Conservation (phyloP, 2,113 vertebrate genomes). For the Myocastor coypus region DNA sequence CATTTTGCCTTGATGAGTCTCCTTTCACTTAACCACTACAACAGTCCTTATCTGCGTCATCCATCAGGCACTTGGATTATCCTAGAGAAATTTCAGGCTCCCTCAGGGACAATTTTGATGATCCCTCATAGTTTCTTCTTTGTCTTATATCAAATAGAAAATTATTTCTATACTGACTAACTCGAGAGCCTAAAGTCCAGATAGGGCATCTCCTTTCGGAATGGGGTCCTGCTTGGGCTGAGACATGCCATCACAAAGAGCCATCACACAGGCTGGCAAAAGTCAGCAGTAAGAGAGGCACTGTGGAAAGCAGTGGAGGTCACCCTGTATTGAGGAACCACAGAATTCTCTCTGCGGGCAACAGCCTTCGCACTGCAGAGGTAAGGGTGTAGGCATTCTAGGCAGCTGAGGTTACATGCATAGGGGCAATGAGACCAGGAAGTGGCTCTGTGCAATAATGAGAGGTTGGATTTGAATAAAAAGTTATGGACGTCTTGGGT, state of each 20-base stretch:
- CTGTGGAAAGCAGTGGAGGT: not conserved
- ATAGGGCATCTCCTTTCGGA: not conserved
- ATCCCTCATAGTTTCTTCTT: not conserved
- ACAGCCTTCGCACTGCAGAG: not conserved
- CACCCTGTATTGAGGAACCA: not conserved
- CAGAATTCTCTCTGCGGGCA: not conserved
- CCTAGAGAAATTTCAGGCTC: not conserved
- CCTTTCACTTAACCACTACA: not conserved
- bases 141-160: not conserved
- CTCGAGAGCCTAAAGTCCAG: not conserved
- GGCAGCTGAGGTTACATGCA: not conserved
- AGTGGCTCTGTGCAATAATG: not conserved
- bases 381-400: not conserved
- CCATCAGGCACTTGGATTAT: not conserved
- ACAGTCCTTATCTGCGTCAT: not conserved
- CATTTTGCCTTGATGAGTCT: not conserved
- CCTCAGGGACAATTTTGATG: not conserved
- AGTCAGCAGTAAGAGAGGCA: not conserved
- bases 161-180: not conserved
- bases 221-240: not conserved
- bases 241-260: not conserved
- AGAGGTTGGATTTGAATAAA: not conserved
- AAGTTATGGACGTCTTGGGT: not conserved
- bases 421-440: not conserved
- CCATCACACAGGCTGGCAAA: not conserved